Evolutionary conservation across 1,140 invertebrate species (phyloP), one percentile per base, ranked within the genome.

Genomic region (Zaprionus ghesquierei): DNA sequence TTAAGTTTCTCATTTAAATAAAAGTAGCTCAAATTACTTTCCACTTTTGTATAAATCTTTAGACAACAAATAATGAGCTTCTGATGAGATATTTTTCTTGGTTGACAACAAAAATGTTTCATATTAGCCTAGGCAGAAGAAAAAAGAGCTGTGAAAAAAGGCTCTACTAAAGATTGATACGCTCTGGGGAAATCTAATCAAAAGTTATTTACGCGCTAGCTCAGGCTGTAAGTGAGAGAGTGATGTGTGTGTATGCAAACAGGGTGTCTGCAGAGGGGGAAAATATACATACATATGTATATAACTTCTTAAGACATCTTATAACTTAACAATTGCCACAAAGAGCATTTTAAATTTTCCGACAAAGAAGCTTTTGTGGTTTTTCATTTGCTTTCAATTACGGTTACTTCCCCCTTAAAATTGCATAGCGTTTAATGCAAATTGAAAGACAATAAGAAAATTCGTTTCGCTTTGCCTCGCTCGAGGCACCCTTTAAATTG

Each of bases 401-500:
- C 5, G 25, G 25, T 2, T n/a, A n/a, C n/a, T n/a, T n/a, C n/a
- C n/a, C n/a, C n/a, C n/a, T n/a, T n/a, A 12, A 59, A 71, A 58
- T 65, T 44, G 69, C 31, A 71, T 58, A 31, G 15, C 2, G 10
- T 23, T 41, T 33, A n/a, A 65, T 33, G 51, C 35, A 51, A 65
- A 70, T 64, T 71, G 69, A 58, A 58, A 70, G 29, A 56, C 55
- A 68, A 60, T 41, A 25, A 25, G 0, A 13, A 51, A 20, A 31
- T 23, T 22, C 5, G 15, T 22, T 69, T 53, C 38, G 12, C 23
- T 27, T 35, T 31, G n/a, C n/a, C 9, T 20, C 15, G 25, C 9
- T 41, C 20, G n/a, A 23, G 75, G 44, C 78, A 81, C 74, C 79
- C 79, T 77, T 23, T 70, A 64, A 56, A 38, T 5, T 29, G 53